Evolutionary conservation across 2,888 invertebrate species (phyloP), one percentile per base, ranked within the genome.

Genomic region (Muscina levida): DNA sequence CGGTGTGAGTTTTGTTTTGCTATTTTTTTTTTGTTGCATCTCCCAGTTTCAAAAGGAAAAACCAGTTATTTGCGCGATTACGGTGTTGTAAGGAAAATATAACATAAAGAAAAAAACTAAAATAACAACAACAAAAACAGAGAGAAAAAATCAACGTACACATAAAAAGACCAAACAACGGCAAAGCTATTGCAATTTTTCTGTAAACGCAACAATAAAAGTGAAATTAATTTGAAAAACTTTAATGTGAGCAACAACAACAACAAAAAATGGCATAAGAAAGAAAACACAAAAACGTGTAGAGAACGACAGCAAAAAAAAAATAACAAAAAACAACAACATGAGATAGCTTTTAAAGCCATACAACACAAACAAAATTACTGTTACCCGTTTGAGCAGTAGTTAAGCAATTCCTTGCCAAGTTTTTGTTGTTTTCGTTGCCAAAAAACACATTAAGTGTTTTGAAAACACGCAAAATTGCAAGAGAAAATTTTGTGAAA

Each of bases 221-320:
- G 83, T 82, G 83, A 77, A 77, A 79, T 77, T 83, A 82, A 82
- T 80, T 80, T 81, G 76, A 77, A 81, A 51, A 72, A 68, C 59
- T 22, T 71, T 53, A 67, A 71, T 72, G 42, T 15, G 19, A 48
- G 65, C 15, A 72, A 31, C 48, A 72, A 48, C 26, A 66, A 15
- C 44, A 71, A 57, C 56, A 57, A 59, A 6, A 44, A 57, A 15
- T 8, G 11, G 1, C 13, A 56, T 17, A n/a, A 24, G 31, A 8
- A 48, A 48, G 19, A 48, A 4, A 48, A 48, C 17, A n/a, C 31
- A 31, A 31, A 31, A 31, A 31, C 3, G 31, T 31, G 31, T 31
- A 51, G 22, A 22, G 17, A 51, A 48, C 51, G 11, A 66, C 11
- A 17, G 44, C 11, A 3, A 48, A 31, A 39, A 13, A 17, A 26